Conservation (phyloP, 2,797 vertebrate genomes). For the Margarornis squamiger region DNA sequence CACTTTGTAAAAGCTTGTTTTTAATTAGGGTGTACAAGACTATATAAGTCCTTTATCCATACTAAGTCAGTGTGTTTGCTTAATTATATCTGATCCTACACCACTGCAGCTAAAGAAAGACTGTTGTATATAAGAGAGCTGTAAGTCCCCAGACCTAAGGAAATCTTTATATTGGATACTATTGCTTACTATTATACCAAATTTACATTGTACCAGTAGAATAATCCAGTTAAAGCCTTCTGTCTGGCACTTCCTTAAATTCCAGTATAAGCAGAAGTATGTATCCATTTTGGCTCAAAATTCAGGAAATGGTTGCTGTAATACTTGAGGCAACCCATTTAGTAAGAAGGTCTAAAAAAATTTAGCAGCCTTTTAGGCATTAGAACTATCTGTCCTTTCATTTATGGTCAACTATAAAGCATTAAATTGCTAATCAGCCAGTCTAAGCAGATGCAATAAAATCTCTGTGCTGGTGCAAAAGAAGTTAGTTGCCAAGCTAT, state of each 20-base stretch:
- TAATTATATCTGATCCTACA: not conserved
- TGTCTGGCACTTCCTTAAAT: not conserved
- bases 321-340: not conserved
- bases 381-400: not conserved
- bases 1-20: not conserved
- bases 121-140: not conserved
- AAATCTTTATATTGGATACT: not conserved
- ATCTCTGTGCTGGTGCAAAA: not conserved
- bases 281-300: not conserved
- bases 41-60: not conserved
- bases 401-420: conserved; percentile 4
- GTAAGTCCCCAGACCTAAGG: not conserved
- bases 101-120: not conserved
- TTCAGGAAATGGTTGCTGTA: not conserved
- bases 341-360: not conserved
- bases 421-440: not conserved
- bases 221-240: not conserved
- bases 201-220: not conserved
- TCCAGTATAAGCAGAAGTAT: not conserved
- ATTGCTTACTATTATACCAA: not conserved
- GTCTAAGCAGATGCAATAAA: not conserved
- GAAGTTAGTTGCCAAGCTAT: not conserved
- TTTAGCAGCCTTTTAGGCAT: not conserved
- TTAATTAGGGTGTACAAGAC: not conserved
- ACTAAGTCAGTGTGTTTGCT: not conserved